Evolutionary conservation across 2,113 vertebrate genomes (phyloP), one percentile per base, ranked within the genome.

Genomic region (Varanus salvator): DNA sequence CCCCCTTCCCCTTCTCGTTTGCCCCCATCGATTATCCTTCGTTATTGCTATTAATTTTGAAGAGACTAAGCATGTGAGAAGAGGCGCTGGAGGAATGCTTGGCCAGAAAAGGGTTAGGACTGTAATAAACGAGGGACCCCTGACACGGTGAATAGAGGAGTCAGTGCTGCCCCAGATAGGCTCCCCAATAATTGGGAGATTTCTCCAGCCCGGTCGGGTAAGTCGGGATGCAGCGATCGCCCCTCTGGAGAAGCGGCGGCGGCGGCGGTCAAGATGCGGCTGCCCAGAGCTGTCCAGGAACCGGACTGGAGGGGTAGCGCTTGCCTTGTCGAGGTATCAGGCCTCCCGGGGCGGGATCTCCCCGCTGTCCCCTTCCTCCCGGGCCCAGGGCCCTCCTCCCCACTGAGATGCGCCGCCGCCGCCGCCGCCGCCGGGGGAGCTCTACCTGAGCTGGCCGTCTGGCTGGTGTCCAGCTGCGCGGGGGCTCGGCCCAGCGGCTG

Each of bases 391-490:
- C 1, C 50, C 89, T 9, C 75, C 0, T 19, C 89, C 1, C 38
- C 27, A 48, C 76, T 14, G 52, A 31, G 69, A 31, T 44, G 90
- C 85, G 52, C 54, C 44, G 48, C 44, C 38, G 52, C 64, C 60
- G 60, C 60, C 60, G 60, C 14, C 14, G 60, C 1, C 15, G 60
- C 2, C 15, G 15, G 60, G 54, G 54, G 23, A 23, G 94, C 96
- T 95, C 96, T 97, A 99, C 99, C 99, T 96, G 99, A 99, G 96
- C 98, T 99, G 95, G 98, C 98, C 38, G 98, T 99, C 96, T 98
- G 98, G 94, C 97, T 98, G 95, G 96, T 94, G 93, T 99, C 98
- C 96, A 98, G 96, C 90, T 97, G 98, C 89, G 97, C 97, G 60
- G 95, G 96, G 14, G 97, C 96, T 95, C 98, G 97, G 95, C 97